Base-by-base conservation (phyloP, 2,113 vertebrate genomes). In the Mystacornis crossleyi region DNA sequence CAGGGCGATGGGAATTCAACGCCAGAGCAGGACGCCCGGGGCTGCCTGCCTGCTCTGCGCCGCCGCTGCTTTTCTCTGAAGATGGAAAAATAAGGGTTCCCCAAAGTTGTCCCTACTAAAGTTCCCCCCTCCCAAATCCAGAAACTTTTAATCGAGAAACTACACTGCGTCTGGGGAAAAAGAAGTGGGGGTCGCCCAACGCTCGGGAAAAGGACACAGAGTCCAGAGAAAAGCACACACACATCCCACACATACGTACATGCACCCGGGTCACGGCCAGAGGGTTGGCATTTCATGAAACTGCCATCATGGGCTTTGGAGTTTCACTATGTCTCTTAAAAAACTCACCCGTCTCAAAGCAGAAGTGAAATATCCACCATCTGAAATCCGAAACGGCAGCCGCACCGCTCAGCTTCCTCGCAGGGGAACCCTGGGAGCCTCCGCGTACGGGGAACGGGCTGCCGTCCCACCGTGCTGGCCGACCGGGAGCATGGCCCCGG, bases 281-380 rank as follows among this genome's bases (percentile, higher is more conserved):
- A 45, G 71, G 78, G 74, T 21, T 95, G 82, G 74, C 58, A 92
- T 95, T 95, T 92, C 81, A 45, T 74, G 84, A 81, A 89, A 86
- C 89, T 93, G 92, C 93, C 94, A 93, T 89, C 92, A 91, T 81
- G 50, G 94, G 89, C 81, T 97, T 86, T 71, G 90, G 81, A 54
- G 94, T 97, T 96, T 97, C 72, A 64, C 84, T 61, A 73, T 47
- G 74, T 74, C 96, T 91, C 89, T 70, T 80, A 38, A 97, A 97
- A 97, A 95, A 89, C 43, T 86, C 69, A 43, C 70, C 78, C 45
- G 73, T 90, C 91, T 97, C 96, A 98, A 98, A 98, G 97, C 96
- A 98, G 97, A 98, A 98, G 97, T 98, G 98, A 98, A 98, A 98
- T 97, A 97, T 79, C 96, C 98, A 93, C 96, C 84, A 93, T 89